Percentiles rank a stretch among this genome's conserved stretches.
Evolutionary conservation across 2,797 vertebrate genomes (phyloP).

Genomic region (Crenuchus spilurus): DNA sequence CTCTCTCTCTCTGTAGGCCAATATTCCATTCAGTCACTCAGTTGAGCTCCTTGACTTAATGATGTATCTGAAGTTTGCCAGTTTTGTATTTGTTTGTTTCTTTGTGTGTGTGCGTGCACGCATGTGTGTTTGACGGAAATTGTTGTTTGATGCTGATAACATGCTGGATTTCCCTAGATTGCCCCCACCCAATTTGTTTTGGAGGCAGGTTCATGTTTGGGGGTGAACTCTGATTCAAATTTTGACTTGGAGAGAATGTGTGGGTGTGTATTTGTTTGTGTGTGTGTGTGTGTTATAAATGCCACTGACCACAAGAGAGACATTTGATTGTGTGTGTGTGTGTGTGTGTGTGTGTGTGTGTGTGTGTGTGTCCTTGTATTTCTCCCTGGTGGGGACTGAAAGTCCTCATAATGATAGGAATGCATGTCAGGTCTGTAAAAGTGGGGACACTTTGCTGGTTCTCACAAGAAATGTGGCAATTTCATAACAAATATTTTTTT

Average conservation of each 20-base stretch:
- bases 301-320: too few relatives aligned
- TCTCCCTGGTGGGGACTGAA: too few relatives aligned
- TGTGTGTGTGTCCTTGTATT: background rate
- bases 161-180: constrained; percentile 55
- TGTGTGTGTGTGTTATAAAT: constrained; percentile 19
- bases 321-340: background rate
- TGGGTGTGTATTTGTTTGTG: constrained; percentile 9
- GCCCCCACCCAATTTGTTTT: constrained; percentile 64
- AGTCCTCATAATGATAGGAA: too few relatives aligned
- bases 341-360: background rate
- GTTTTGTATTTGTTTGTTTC: constrained; percentile 19
- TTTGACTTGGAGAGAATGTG: constrained; percentile 47
- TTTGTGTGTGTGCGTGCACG: constrained; percentile 19
- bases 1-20: constrained; percentile 47
- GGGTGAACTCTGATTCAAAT: constrained; percentile 57
- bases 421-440: too few relatives aligned
- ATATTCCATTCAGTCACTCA: constrained; percentile 63
- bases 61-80: constrained; percentile 6
- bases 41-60: too few relatives aligned
- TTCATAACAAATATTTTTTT: too few relatives aligned
- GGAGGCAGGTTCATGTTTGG: constrained; percentile 63
- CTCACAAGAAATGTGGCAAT: too few relatives aligned
- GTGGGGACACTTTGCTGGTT: too few relatives aligned
- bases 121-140: constrained; percentile 63
- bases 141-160: constrained; percentile 65